These are phyloP conservation scores for Mactra quadrangularis DNA, from an alignment of 1,140 invertebrate genomes.

Conservation along the genomic window DNA sequence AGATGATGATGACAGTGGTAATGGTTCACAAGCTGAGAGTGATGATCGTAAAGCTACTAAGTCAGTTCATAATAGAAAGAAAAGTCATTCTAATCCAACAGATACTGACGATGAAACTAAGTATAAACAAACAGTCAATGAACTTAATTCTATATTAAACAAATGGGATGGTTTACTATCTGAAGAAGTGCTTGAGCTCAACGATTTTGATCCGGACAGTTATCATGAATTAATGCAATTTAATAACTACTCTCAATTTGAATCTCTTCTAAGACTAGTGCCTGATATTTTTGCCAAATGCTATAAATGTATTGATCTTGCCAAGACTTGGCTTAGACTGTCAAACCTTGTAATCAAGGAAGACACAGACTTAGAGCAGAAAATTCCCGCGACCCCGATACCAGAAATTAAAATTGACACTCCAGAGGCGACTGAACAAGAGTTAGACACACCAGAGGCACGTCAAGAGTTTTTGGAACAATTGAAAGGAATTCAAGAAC, in stretches of 20 bases:
- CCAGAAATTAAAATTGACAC: not conserved
- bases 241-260: constrained; percentile 55
- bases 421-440: not conserved
- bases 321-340: constrained; percentile 71
- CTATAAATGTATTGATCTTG: constrained; percentile 74
- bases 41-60: not conserved
- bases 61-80: constrained; percentile 12
- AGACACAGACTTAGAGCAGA: constrained; percentile 7
- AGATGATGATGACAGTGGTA: constrained; percentile 50
- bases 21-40: constrained; percentile 42
- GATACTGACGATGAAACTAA: constrained; percentile 27
- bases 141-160: constrained; percentile 50
- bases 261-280: constrained; percentile 68
- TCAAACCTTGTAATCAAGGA: constrained; percentile 68
- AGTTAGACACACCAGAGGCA: not conserved
- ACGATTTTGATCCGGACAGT: constrained; percentile 73
- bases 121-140: constrained; percentile 56
- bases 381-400: not conserved
- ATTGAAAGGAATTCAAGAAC: constrained; percentile 24
- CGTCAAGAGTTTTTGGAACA: constrained; percentile 48
- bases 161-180: constrained; percentile 69
- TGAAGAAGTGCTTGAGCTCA: constrained; percentile 63
- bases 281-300: constrained; percentile 76
- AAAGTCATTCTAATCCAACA: not conserved
- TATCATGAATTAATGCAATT: constrained; percentile 70